These are phyloP conservation scores for Halisarca cf. caerulea DNA, from an alignment of 37 sponge, comb jelly and placozoan genomes.

Conservation along the genomic window DNA sequence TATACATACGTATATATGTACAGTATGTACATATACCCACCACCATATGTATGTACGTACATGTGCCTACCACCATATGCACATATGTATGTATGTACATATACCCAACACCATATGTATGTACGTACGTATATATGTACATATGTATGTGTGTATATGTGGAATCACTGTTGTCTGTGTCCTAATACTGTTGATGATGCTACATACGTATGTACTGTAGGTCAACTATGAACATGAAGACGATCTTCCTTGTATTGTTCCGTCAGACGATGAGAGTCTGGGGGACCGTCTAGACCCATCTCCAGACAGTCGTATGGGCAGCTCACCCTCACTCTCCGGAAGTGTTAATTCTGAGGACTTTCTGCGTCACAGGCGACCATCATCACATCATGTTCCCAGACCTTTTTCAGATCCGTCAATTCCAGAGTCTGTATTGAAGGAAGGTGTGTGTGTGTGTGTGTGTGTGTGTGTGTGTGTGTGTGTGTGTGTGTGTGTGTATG, in stretches of 20 bases:
- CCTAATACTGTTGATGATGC: background rate
- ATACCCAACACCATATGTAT: too few relatives aligned
- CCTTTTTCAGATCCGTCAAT: slow-evolving; percentile 25
- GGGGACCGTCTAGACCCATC: background rate
- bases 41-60: too few relatives aligned
- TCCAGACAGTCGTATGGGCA: background rate
- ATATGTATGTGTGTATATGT: background rate
- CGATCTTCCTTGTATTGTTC: background rate
- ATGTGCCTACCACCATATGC: too few relatives aligned
- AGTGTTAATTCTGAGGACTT: slow-evolving; percentile 26
- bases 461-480: slow-evolving; percentile 22
- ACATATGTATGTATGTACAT: too few relatives aligned
- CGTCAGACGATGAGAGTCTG: slow-evolving; percentile 15
- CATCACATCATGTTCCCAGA: background rate
- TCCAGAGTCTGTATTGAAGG: slow-evolving; percentile 4
- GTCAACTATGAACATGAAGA: background rate
- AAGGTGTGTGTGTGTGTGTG: slow-evolving; percentile 19
- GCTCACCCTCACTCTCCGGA: background rate
- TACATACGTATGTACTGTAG: background rate
- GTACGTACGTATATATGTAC: too few relatives aligned
- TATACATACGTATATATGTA: too few relatives aligned
- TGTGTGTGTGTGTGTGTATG: slow-evolving; percentile 6
- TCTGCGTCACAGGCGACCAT: background rate
- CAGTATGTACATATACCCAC: too few relatives aligned
- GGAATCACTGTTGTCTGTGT: background rate